Evolutionary conservation across 1,140 invertebrate genomes (phyloP).

Genomic region (Drosophila lacteicornis): DNA sequence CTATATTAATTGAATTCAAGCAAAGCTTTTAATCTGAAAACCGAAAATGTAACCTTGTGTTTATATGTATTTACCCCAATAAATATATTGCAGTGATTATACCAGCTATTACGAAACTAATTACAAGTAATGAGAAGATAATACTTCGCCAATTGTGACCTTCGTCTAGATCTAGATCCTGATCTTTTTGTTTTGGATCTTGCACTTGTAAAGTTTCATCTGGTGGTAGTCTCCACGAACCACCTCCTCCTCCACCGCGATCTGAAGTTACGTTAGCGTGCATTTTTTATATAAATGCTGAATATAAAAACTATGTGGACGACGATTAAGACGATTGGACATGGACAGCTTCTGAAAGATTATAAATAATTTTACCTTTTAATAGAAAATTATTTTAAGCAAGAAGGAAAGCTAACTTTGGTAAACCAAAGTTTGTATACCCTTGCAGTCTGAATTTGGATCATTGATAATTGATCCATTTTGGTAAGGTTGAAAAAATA

Average conservation of each 20-base stretch:
- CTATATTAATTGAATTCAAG: not conserved
- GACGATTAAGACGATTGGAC: not conserved
- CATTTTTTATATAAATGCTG: slow-evolving; percentile 85
- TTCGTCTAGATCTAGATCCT: slow-evolving; percentile 88
- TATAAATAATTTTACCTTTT: not conserved
- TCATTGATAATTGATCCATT: too few relatives aligned
- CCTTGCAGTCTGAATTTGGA: too few relatives aligned
- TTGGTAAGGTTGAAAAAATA: too few relatives aligned
- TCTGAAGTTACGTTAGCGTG: slow-evolving; percentile 93
- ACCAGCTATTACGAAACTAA: slow-evolving; percentile 93
- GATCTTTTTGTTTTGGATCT: slow-evolving; percentile 92
- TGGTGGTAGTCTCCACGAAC: slow-evolving; percentile 93
- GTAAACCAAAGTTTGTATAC: not conserved
- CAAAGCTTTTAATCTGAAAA: not conserved
- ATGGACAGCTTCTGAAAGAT: slow-evolving; percentile 2
- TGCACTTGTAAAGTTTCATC: slow-evolving; percentile 95
- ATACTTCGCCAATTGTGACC: slow-evolving; percentile 95
- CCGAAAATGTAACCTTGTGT: not conserved
- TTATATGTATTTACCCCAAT: slow-evolving; percentile 87
- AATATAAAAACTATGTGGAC: not conserved
- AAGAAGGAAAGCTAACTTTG: not conserved
- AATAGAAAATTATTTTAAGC: not conserved
- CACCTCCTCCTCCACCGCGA: slow-evolving; percentile 88
- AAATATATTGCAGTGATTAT: slow-evolving; percentile 94
- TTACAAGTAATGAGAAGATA: slow-evolving; percentile 93